A percentile compares a stretch with the other conserved stretches of the same genome.
phyloP scores from a whole-genome alignment of 1,140 invertebrate genomes.

The Vollenhovia emeryi region DNA sequence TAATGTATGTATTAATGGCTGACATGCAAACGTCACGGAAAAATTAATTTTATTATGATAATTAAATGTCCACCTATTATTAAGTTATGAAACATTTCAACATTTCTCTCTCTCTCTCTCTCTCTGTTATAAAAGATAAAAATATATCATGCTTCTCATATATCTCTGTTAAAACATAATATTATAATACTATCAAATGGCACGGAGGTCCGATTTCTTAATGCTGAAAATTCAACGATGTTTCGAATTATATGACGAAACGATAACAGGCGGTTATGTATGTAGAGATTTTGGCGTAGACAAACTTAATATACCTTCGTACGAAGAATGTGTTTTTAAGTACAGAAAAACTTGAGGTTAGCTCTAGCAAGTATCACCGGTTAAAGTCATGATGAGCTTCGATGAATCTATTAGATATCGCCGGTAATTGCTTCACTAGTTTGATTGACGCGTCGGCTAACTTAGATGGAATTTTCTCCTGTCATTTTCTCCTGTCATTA shows the following conservation, averaged over 20 bases:
- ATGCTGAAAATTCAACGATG: background rate
- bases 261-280: background rate
- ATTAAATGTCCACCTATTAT: background rate
- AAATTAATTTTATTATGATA: background rate
- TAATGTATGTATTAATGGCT: background rate
- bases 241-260: background rate
- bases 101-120: background rate
- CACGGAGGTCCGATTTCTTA: background rate
- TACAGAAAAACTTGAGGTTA: constrained; percentile 11
- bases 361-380: background rate
- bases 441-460: background rate
- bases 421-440: constrained; percentile 12
- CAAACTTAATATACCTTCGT: background rate
- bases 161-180: background rate
- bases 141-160: background rate
- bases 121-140: background rate
- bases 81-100: background rate
- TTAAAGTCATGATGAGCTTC: constrained; percentile 2
- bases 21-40: background rate
- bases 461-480: constrained; percentile 10
- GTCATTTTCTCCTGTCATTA: too few relatives aligned
- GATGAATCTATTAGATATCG: constrained; percentile 17
- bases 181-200: background rate
- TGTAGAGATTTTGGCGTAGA: background rate
- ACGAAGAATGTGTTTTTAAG: background rate